phyloP scores from a whole-genome alignment of 2,113 vertebrate species.

The Vulpes ferrilata region DNA sequence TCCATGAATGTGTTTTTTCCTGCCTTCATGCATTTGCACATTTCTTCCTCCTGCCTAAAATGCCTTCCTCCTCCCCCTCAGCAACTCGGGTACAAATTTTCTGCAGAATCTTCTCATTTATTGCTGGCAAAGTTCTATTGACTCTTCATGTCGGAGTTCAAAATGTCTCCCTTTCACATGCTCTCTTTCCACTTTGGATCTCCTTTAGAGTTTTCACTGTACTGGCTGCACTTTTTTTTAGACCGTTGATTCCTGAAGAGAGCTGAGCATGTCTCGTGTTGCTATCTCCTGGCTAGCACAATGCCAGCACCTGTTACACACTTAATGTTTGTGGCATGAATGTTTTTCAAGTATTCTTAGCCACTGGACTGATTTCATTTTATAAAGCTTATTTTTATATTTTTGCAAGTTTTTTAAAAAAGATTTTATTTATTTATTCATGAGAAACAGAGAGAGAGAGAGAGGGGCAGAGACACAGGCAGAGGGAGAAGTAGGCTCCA shows the following conservation, averaged over 20 bases:
- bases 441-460: too few species aligned
- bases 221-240: background rate
- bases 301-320: background rate
- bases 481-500: too few species aligned
- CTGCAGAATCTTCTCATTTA: conserved; percentile 25
- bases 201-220: background rate
- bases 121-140: background rate
- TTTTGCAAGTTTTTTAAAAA: background rate
- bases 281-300: background rate
- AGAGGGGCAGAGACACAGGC: too few species aligned
- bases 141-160: background rate
- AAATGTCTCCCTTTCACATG: background rate
- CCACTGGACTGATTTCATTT: background rate
- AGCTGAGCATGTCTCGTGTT: background rate
- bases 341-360: conserved; percentile 18
- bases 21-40: background rate
- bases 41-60: background rate
- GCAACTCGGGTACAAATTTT: background rate
- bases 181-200: background rate
- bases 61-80: conserved; percentile 18
- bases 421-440: too few species aligned
- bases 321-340: background rate
- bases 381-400: background rate
- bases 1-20: background rate
- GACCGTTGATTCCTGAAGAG: background rate